A percentile compares a stretch with the other conserved stretches of the same genome.
Conservation (phyloP, 2,113 vertebrate genomes). For the Mohoua ochrocephala region DNA sequence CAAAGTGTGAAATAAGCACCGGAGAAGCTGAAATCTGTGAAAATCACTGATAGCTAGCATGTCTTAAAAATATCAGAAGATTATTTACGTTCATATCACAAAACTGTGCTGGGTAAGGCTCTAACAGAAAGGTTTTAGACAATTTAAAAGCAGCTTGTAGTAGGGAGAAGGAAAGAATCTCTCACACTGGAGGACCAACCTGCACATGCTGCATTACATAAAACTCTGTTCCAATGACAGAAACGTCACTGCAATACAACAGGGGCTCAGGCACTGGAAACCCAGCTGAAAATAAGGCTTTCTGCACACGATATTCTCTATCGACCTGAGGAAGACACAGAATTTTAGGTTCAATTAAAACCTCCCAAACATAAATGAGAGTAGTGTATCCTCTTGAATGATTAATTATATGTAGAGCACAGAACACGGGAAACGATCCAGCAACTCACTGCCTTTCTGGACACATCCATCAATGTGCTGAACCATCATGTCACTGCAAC, state of each 20-base stretch:
- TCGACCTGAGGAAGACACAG: slow-evolving; percentile 75
- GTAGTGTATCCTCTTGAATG: not conserved
- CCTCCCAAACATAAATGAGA: not conserved
- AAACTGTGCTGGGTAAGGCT: not conserved
- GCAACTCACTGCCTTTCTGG: not conserved
- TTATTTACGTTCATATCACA: not conserved
- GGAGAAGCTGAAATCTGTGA: not conserved
- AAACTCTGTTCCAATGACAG: slow-evolving; percentile 90
- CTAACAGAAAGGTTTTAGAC: not conserved
- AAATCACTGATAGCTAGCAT: not conserved
- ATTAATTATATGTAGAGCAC: not conserved
- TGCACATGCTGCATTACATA: slow-evolving; percentile 90
- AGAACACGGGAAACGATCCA: not conserved
- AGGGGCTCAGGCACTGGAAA: slow-evolving; percentile 90
- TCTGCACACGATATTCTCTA: slow-evolving; percentile 88
- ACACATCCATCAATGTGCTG: accelerated
- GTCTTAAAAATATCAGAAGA: not conserved
- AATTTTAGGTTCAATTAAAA: not conserved
- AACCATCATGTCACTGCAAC: not conserved
- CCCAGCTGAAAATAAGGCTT: slow-evolving; percentile 79
- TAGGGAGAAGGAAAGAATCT: not conserved
- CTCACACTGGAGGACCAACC: slow-evolving; percentile 58
- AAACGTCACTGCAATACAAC: slow-evolving; percentile 78
- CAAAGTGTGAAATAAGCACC: not conserved
- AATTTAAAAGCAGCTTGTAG: not conserved